Evolutionary conservation across 1,140 invertebrate species (phyloP).

Genomic region (Leucophenga varia): DNA sequence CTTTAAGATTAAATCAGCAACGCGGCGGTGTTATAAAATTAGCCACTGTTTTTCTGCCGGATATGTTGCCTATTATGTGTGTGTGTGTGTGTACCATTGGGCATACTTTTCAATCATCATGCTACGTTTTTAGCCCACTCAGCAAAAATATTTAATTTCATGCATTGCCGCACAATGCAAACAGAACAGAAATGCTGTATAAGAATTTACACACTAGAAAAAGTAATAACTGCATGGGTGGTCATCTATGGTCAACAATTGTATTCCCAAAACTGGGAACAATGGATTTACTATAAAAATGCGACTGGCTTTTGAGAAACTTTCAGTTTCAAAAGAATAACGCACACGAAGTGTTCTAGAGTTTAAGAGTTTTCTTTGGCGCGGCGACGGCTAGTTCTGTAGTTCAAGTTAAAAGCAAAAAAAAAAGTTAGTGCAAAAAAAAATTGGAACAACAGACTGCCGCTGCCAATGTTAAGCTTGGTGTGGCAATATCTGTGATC

Average conservation of each 20-base stretch:
- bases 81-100: no score
- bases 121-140: no score
- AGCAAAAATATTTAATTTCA: slow-evolving; percentile 53
- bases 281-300: slow-evolving; percentile 43
- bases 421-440: background rate
- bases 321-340: slow-evolving; percentile 50
- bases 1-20: no score
- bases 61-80: no score
- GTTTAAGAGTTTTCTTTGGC: slow-evolving; percentile 40
- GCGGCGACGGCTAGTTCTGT: slow-evolving; percentile 22
- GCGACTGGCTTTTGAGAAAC: slow-evolving; percentile 30
- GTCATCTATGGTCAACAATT: slow-evolving; percentile 17
- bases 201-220: slow-evolving; percentile 1
- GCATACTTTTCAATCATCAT: no score
- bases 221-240: slow-evolving; percentile 5
- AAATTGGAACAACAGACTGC: background rate
- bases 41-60: no score
- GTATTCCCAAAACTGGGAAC: slow-evolving; percentile 45
- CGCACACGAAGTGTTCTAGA: slow-evolving; percentile 24
- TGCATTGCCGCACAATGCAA: slow-evolving; percentile 34
- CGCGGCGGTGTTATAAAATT: background rate
- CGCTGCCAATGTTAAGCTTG: no score
- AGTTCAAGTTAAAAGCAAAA: slow-evolving; percentile 10
- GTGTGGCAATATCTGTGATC: no score
- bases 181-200: slow-evolving; percentile 28